These are phyloP conservation scores for Ferdinandea cuprea DNA, from an alignment of 2,888 invertebrate genomes.

Conservation along the genomic window DNA sequence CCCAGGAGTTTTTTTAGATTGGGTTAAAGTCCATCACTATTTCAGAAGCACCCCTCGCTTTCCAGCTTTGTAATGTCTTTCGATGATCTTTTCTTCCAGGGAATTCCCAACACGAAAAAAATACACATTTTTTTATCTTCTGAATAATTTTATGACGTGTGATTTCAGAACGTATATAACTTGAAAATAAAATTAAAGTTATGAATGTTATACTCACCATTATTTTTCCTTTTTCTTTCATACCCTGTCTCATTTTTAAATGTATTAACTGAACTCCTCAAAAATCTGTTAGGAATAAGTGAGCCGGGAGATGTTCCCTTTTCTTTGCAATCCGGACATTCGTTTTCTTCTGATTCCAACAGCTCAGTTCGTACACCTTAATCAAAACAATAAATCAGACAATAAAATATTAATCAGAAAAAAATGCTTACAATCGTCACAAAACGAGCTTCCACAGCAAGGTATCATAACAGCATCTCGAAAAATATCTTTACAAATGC, in stretches of 20 bases:
- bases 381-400: slow-evolving; percentile 14
- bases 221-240: slow-evolving; percentile 83
- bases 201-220: slow-evolving; percentile 37
- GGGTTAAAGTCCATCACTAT: too few relatives aligned
- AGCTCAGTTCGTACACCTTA: slow-evolving; percentile 95
- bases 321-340: slow-evolving; percentile 97
- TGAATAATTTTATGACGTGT: too few relatives aligned
- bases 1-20: too few relatives aligned
- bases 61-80: too few relatives aligned
- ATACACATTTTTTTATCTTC: too few relatives aligned
- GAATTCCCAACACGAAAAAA: too few relatives aligned
- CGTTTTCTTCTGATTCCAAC: slow-evolving; percentile 96
- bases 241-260: slow-evolving; percentile 97
- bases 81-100: too few relatives aligned
- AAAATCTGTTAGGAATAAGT: slow-evolving; percentile 95
- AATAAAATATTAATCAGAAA: not conserved
- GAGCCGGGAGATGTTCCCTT: slow-evolving; percentile 96
- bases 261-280: slow-evolving; percentile 93
- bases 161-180: too few relatives aligned
- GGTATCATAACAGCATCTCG: slow-evolving; percentile 98
- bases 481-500: slow-evolving; percentile 95
- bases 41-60: too few relatives aligned
- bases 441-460: slow-evolving; percentile 99
- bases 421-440: slow-evolving; percentile 95
- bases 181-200: too few relatives aligned